Base-by-base conservation (phyloP, 2,113 vertebrate species). In the Pipra filicauda region DNA sequence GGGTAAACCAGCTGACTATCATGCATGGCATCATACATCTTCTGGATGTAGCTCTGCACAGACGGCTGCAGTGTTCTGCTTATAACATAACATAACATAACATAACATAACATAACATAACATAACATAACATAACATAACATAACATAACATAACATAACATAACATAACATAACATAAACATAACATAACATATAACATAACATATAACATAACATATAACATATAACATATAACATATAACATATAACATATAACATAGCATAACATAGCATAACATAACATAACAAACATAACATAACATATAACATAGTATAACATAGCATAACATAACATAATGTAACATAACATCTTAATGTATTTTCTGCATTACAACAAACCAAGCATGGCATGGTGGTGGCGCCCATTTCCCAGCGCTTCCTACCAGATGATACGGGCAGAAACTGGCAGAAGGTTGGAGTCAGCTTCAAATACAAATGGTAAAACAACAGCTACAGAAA, bases 401-500 rank as follows among this genome's bases (percentile, higher is more conserved):
- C 41, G 54, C 46, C 67, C 3, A 1, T 83, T 76, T 91, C 85
- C 88, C 65, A 74, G 24, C 2, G 19, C 67, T 88, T 89, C 85
- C 52, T 89, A 35, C 73, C 31, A 90, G 73, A 15, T 5, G 49
- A 30, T 44, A 30, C n/a, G 62, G 84, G 59, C 77, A 79, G 65
- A 76, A 74, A 27, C 74, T 41, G 49, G 21, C 65, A 95, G 65
- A 35, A 41, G 41, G 19, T 88, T 21, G 19, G 37, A 78, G 58
- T 55, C 64, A 87, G 37, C 59, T 93, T 96, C 89, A 87, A 80
- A 97, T 15, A 44, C 0, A 3, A 81, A 22, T 1, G 2, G 67
- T 90, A 61, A 96, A 94, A 89, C 79, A 83, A 76, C 69, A 48
- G 51, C 67, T 81, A 89, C 59, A 57, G 69, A 92, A 92, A 96